Conservation (phyloP, 1,140 invertebrate species). For the Drosophila seguyi region DNA sequence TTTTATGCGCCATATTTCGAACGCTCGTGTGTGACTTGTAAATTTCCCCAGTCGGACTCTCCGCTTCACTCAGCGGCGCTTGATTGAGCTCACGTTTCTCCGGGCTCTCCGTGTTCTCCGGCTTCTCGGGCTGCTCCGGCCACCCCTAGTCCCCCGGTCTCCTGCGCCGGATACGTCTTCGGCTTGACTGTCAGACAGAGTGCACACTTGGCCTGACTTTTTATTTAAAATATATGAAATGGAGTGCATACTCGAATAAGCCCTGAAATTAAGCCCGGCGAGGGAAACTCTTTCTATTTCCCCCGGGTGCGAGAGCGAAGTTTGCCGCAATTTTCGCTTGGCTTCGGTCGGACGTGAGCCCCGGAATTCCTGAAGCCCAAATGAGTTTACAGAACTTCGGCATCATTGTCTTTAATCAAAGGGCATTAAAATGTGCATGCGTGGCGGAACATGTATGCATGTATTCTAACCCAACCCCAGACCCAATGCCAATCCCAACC, state of each 20-base stretch:
- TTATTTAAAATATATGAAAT: conserved; percentile 61
- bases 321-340: conserved; percentile 65
- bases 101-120: conserved; percentile 18
- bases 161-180: conserved; percentile 21
- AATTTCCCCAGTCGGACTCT: conserved; percentile 74
- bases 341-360: conserved; percentile 51
- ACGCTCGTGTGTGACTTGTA: conserved; percentile 69
- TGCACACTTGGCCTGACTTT: conserved; percentile 46
- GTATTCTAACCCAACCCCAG: neutral
- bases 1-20: conserved; percentile 43
- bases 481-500: conserved; percentile 18
- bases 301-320: conserved; percentile 36
- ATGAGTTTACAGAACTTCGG: conserved; percentile 43
- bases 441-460: conserved; percentile 12
- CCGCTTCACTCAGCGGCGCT: conserved; percentile 60
- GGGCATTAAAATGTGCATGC: conserved; percentile 50
- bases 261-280: conserved; percentile 51
- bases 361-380: conserved; percentile 37
- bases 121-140: conserved; percentile 1
- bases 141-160: neutral
- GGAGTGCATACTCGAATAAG: conserved; percentile 61
- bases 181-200: conserved; percentile 51
- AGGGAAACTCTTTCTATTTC: conserved; percentile 67
- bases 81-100: conserved; percentile 78
- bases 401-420: conserved; percentile 67